Evolutionary conservation across 1,140 invertebrate genomes (phyloP).

Genomic region (Zaprionus africanus): DNA sequence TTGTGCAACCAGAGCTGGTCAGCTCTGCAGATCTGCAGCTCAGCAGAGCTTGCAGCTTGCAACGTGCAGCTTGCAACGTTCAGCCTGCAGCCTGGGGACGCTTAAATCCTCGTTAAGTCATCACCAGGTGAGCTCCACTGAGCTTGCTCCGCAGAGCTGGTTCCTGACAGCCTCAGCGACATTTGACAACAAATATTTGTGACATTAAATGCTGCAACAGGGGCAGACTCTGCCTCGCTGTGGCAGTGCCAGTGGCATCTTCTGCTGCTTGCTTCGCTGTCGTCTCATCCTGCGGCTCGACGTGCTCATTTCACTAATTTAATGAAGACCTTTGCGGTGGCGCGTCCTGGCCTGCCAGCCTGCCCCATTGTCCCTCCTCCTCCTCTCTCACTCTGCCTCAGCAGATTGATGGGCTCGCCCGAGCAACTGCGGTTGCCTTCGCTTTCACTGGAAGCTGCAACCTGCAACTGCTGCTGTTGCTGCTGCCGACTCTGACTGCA

Average conservation of each 20-base stretch:
- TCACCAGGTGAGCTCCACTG: slow-evolving; percentile 53
- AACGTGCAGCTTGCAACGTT: not conserved
- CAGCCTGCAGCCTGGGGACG: slow-evolving; percentile 11
- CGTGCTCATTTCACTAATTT: slow-evolving; percentile 82
- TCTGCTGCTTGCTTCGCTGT: slow-evolving; percentile 5
- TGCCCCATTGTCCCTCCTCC: slow-evolving; percentile 61
- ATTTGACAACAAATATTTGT: slow-evolving; percentile 82
- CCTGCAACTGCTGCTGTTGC: not conserved
- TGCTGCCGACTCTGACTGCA: slow-evolving; percentile 54
- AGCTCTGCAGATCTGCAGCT: slow-evolving; percentile 13
- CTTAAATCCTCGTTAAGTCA: slow-evolving; percentile 72
- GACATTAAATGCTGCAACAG: slow-evolving; percentile 67
- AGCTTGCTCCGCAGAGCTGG: slow-evolving; percentile 16
- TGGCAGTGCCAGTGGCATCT: slow-evolving; percentile 3
- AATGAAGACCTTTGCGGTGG: slow-evolving; percentile 78
- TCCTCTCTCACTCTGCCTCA: slow-evolving; percentile 48
- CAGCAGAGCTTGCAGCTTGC: slow-evolving; percentile 9
- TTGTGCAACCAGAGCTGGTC: slow-evolving; percentile 27
- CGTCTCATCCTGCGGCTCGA: slow-evolving; percentile 22
- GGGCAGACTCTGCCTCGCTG: not conserved
- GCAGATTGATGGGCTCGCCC: slow-evolving; percentile 71
- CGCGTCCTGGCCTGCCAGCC: slow-evolving; percentile 39
- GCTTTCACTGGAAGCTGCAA: slow-evolving; percentile 38
- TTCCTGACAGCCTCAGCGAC: slow-evolving; percentile 52
- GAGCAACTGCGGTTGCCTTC: slow-evolving; percentile 1